A percentile compares a stretch with the other conserved stretches of the same genome.
Conservation (phyloP, 2,113 vertebrate genomes). For the Paraplagusia blochii region DNA sequence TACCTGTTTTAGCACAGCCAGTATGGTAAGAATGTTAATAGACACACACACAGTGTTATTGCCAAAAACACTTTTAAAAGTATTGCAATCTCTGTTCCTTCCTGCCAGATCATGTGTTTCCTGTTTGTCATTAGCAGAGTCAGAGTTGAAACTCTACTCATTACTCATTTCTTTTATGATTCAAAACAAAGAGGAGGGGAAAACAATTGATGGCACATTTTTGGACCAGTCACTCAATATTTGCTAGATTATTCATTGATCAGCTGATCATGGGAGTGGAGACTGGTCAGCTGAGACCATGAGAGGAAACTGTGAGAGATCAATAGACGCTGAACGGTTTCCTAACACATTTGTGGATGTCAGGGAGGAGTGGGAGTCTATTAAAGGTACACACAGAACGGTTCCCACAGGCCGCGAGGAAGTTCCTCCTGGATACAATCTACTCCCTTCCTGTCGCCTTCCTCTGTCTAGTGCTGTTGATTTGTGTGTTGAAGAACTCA, state of each 20-base stretch:
- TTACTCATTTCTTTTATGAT: conserved; percentile 25
- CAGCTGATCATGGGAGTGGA: conserved; percentile 13
- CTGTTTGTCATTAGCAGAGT: conserved; percentile 26
- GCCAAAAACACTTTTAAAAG: conserved; percentile 20
- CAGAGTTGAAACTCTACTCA: conserved; percentile 34
- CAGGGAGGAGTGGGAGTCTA: conserved; percentile 17
- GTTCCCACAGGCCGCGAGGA: conserved; percentile 46
- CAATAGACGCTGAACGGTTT: not conserved
- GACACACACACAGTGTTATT: not conserved
- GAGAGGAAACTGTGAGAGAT: not conserved
- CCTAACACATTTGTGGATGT: conserved; percentile 37
- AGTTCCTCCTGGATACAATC: conserved; percentile 48
- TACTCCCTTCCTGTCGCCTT: conserved; percentile 70
- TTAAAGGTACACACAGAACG: conserved; percentile 25
- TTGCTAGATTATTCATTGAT: conserved; percentile 34
- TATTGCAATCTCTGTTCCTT: conserved; percentile 22
- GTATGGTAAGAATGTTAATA: conserved; percentile 51
- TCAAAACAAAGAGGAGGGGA: not conserved
- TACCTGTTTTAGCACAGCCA: conserved; percentile 28
- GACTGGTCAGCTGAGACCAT: not conserved
- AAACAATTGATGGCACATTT: conserved; percentile 41
- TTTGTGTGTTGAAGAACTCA: conserved; percentile 20
- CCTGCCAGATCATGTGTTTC: conserved; percentile 31
- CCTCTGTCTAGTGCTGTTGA: conserved; percentile 47
- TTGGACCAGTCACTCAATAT: conserved; percentile 24